phyloP scores from a whole-genome alignment of 37 sponge, comb jelly and placozoan genomes.

The Diacarnus erythraeanus region DNA sequence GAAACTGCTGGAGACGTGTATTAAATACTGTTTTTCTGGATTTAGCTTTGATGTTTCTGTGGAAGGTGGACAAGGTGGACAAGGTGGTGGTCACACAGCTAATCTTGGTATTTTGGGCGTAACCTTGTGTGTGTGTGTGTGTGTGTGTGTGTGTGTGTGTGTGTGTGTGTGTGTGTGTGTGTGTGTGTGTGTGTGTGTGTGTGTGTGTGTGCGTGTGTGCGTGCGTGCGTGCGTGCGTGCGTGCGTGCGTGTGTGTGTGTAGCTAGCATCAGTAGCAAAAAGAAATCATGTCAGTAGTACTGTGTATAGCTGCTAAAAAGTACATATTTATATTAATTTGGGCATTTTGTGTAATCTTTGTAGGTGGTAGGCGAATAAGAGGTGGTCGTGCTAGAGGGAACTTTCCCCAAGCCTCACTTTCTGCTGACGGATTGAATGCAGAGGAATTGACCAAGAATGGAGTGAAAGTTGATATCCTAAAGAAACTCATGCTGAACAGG shows the following conservation, averaged over 20 bases:
- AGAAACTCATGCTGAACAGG: neutral
- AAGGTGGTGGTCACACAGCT: neutral
- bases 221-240: too few species aligned
- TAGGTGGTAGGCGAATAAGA: slow-evolving; percentile 9
- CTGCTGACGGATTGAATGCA: slow-evolving; percentile 6
- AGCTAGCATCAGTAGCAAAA: too few species aligned
- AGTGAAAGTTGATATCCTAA: slow-evolving; percentile 28
- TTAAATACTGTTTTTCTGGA: slow-evolving; percentile 77
- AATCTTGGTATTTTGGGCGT: neutral
- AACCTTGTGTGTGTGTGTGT: too few species aligned
- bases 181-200: too few species aligned
- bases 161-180: too few species aligned
- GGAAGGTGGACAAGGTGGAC: neutral
- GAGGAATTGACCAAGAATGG: slow-evolving; percentile 23
- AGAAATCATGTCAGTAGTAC: too few species aligned
- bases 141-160: too few species aligned
- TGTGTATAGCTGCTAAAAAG: too few species aligned
- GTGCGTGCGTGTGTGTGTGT: too few species aligned
- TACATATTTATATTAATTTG: too few species aligned
- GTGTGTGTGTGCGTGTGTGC: too few species aligned
- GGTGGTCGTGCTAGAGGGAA: slow-evolving; percentile 15
- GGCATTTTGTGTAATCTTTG: too few species aligned
- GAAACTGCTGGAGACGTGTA: slow-evolving; percentile 59
- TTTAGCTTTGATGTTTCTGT: neutral
- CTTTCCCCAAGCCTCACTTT: neutral